Evolutionary conservation across 2,113 vertebrate genomes (phyloP).

Genomic region (Nicator chloris): DNA sequence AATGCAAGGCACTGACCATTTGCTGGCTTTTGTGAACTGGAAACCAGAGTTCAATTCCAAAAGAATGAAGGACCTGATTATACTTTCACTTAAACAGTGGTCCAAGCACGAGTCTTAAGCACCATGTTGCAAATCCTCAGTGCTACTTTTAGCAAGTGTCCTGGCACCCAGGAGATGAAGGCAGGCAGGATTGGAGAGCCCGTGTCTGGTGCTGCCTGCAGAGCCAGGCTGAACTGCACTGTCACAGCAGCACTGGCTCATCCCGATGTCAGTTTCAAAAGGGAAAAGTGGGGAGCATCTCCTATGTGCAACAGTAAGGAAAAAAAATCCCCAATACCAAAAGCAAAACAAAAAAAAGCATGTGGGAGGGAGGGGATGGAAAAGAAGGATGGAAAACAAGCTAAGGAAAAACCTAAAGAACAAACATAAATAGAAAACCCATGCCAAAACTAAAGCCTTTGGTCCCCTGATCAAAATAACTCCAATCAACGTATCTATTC

Average conservation of each 20-base stretch:
- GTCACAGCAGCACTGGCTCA: neutral
- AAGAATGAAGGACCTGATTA: neutral
- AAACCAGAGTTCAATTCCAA: neutral
- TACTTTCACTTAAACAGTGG: neutral
- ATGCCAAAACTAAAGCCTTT: neutral
- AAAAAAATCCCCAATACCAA: neutral
- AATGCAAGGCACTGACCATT: neutral
- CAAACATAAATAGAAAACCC: neutral
- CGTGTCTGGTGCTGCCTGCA: neutral
- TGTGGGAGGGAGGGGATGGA: neutral
- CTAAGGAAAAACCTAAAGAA: neutral
- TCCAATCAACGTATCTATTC: slow-evolving; percentile 45
- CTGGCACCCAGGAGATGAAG: fast-evolving
- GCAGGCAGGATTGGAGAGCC: neutral
- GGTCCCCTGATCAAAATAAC: slow-evolving; percentile 4
- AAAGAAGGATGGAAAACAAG: neutral
- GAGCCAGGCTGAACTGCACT: neutral
- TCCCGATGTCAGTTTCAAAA: neutral
- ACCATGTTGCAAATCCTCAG: neutral
- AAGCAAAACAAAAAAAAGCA: neutral
- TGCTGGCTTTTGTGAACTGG: neutral
- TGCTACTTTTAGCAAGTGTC: neutral
- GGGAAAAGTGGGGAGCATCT: neutral
- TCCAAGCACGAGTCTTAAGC: neutral
- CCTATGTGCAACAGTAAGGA: neutral